Evolutionary conservation across 2,797 vertebrate species (phyloP).

Genomic region (Pempheris klunzingeri): DNA sequence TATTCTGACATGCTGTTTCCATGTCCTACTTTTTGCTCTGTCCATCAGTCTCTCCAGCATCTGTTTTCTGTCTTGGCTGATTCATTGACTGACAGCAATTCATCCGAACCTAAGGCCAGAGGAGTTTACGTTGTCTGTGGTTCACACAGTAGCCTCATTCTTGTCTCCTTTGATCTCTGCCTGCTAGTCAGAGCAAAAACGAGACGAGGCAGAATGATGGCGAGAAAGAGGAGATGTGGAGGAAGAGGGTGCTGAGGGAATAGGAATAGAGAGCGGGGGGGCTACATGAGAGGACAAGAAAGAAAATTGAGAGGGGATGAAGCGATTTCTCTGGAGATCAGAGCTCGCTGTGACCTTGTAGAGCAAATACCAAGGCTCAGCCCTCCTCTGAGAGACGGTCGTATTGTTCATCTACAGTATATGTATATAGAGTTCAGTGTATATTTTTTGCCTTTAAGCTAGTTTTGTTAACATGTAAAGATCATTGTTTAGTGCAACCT

Average conservation of each 20-base stretch:
- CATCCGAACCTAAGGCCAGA: conserved; percentile 38
- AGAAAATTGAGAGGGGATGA: neutral
- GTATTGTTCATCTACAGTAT: conserved; percentile 31
- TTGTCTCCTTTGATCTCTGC: conserved; percentile 45
- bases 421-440: conserved; percentile 1
- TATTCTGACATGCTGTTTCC: conserved; percentile 14
- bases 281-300: conserved; percentile 4
- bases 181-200: conserved; percentile 27
- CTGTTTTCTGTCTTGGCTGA: conserved; percentile 63
- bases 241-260: neutral
- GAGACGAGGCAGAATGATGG: neutral
- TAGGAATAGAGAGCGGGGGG: neutral
- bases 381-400: conserved; percentile 21
- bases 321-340: conserved; percentile 18
- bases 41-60: conserved; percentile 31
- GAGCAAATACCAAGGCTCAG: conserved; percentile 36
- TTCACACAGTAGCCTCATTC: conserved; percentile 47
- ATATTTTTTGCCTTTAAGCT: neutral
- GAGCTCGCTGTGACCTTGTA: conserved; percentile 32
- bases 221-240: conserved; percentile 13
- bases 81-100: conserved; percentile 52
- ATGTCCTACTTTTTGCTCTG: conserved; percentile 16
- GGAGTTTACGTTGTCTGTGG: conserved; percentile 42
- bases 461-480: neutral
- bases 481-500: neutral